Percentiles rank a stretch among this genome's conserved stretches.
phyloP scores from a whole-genome alignment of 2,888 invertebrate species.

The Keiferia lycopersicella region DNA sequence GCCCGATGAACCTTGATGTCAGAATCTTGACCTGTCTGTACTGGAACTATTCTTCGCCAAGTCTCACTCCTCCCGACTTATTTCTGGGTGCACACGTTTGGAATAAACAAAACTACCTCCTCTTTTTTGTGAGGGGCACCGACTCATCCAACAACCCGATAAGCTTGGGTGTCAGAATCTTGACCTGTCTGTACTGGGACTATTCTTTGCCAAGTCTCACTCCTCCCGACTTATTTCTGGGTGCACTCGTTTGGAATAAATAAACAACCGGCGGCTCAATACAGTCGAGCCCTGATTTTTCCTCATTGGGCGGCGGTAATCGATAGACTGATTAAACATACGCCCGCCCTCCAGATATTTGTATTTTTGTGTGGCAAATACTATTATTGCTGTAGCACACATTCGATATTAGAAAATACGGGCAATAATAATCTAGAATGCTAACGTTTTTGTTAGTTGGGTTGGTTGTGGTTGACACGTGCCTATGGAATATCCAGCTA shows the following conservation, averaged over 20 bases:
- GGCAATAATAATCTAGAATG: too few species aligned
- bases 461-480: too few species aligned
- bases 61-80: conserved; percentile 61
- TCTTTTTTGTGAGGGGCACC: too few species aligned
- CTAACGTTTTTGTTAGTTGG: too few species aligned
- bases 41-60: conserved; percentile 38
- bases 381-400: background rate
- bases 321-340: conserved; percentile 61
- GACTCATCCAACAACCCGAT: too few species aligned
- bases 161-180: too few species aligned
- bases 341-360: conserved; percentile 35
- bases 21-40: conserved; percentile 7
- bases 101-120: conserved; percentile 77
- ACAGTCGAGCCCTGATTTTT: conserved; percentile 59
- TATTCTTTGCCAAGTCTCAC: conserved; percentile 46
- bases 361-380: conserved; percentile 11
- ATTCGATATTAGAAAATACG: too few species aligned
- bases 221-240: conserved; percentile 67
- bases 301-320: conserved; percentile 62
- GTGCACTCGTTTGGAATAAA: conserved; percentile 68
- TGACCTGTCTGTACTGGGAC: conserved; percentile 9
- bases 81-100: conserved; percentile 65
- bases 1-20: too few species aligned
- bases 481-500: too few species aligned
- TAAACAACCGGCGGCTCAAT: conserved; percentile 61